Conservation (phyloP, 2,113 vertebrate species). For the Hyperopisus bebe region DNA sequence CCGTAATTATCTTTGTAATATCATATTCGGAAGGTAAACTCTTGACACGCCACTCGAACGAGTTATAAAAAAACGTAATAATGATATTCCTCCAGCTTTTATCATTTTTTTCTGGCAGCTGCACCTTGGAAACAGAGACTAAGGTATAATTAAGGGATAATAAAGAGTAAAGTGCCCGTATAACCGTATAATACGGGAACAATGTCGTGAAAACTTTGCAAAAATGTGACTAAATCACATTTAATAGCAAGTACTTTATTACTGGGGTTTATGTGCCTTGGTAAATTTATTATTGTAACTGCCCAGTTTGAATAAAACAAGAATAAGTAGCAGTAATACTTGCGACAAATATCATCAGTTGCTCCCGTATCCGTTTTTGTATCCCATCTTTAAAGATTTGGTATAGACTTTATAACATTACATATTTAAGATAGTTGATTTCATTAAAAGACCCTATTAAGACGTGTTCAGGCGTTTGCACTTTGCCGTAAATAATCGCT, state of each 20-base stretch:
- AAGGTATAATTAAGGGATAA: conserved; percentile 7
- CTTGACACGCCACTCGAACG: not conserved
- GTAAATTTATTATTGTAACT: not conserved
- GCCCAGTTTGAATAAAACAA: not conserved
- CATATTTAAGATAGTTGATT: not conserved
- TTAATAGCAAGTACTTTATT: not conserved
- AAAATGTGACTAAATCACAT: not conserved
- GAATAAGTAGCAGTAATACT: not conserved
- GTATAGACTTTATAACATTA: not conserved
- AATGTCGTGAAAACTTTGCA: not conserved
- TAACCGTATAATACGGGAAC: not conserved
- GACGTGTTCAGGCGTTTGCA: not conserved
- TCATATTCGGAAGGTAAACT: not conserved
- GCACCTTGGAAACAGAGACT: not conserved
- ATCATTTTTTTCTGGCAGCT: not conserved
- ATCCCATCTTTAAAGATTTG: not conserved
- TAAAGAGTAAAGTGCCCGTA: not conserved
- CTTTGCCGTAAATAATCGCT: not conserved
- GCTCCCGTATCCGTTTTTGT: not conserved
- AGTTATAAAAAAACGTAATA: not conserved
- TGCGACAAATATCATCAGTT: not conserved
- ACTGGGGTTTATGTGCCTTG: not conserved
- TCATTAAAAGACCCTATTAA: not conserved
- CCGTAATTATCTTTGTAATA: conserved; percentile 6
- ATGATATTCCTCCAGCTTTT: not conserved